These are phyloP conservation scores for Agapornis roseicollis DNA, from an alignment of 2,113 vertebrate genomes.

Conservation along the genomic window DNA sequence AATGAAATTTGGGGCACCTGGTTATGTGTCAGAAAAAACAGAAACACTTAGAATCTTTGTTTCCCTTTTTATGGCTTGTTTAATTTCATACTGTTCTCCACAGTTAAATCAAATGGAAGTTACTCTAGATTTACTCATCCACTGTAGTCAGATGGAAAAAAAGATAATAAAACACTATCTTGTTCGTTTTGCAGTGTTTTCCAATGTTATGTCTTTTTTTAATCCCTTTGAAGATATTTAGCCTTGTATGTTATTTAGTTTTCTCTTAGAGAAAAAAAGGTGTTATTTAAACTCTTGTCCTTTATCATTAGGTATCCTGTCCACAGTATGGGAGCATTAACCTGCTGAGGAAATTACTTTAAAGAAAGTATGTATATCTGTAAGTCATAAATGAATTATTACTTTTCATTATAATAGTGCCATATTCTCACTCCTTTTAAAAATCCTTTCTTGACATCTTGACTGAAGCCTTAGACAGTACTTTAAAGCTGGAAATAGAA, in stretches of 20 bases:
- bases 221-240: constrained; percentile 11
- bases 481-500: neutral
- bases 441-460: neutral
- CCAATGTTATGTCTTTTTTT: neutral
- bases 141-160: neutral
- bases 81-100: neutral
- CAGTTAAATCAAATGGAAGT: constrained; percentile 9
- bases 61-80: neutral
- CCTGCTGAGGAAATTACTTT: neutral
- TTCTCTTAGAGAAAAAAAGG: neutral
- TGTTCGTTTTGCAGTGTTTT: neutral
- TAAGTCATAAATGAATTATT: neutral
- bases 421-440: neutral
- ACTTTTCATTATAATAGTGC: neutral
- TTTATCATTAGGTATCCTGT: constrained; percentile 3
- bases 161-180: neutral
- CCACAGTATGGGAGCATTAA: neutral
- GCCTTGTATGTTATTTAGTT: neutral
- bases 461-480: neutral
- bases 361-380: neutral
- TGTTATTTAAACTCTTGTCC: constrained; percentile 2
- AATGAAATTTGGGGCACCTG: neutral
- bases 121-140: neutral
- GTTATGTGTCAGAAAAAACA: neutral
- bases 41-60: neutral